Evolutionary conservation across 2,113 vertebrate species (phyloP).

Genomic region (Turnix velox): DNA sequence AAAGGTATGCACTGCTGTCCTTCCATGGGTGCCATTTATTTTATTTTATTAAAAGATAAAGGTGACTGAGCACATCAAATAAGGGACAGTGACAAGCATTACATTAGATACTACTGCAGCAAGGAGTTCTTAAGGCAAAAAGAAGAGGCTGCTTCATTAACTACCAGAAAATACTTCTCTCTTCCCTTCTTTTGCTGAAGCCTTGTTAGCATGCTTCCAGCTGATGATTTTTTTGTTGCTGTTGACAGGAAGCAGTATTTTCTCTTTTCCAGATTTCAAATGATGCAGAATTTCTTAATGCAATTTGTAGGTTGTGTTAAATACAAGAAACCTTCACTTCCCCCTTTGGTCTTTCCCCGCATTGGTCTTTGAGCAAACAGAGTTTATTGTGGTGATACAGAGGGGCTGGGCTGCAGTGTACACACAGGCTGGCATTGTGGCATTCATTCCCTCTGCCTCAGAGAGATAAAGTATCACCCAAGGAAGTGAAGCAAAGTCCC

Average conservation of each 20-base stretch:
- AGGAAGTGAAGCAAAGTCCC: too few species aligned
- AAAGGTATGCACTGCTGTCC: constrained; percentile 79
- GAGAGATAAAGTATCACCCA: neutral
- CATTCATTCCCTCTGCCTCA: neutral
- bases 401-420: neutral
- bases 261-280: neutral
- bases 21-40: neutral
- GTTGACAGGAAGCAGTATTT: neutral
- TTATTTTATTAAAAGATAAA: neutral
- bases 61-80: neutral
- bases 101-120: neutral
- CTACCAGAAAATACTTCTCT: neutral
- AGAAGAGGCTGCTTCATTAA: neutral
- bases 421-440: accelerated
- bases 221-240: neutral
- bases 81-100: neutral
- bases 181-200: neutral
- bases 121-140: neutral
- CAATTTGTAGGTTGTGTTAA: neutral
- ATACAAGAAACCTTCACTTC: neutral
- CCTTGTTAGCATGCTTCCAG: neutral
- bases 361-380: neutral
- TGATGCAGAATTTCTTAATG: neutral
- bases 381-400: neutral
- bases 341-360: neutral